Conservation (phyloP, 1,140 invertebrate species). For the Planococcus citri region DNA sequence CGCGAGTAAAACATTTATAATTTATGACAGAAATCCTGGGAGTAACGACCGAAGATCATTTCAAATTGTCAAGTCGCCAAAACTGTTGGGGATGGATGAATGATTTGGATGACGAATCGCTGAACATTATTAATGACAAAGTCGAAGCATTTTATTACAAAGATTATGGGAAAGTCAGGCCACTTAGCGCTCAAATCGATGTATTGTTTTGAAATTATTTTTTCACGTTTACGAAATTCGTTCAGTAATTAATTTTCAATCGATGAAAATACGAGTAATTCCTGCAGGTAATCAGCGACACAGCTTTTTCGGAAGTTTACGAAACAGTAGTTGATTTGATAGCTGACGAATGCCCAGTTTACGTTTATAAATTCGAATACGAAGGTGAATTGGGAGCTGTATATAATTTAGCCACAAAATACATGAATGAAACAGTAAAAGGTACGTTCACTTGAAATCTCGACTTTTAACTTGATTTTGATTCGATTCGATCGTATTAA, state of each 20-base stretch:
- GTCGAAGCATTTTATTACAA: background rate
- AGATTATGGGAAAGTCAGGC: too few species aligned
- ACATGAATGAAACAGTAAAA: background rate
- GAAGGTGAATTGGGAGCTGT: background rate
- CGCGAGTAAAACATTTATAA: too few species aligned
- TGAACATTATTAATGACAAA: background rate
- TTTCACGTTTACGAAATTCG: too few species aligned
- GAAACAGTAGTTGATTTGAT: background rate
- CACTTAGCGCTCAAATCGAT: too few species aligned
- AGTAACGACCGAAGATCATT: background rate
- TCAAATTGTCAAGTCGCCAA: background rate
- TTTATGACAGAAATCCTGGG: too few species aligned
- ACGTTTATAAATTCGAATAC: background rate
- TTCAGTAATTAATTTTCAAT: too few species aligned
- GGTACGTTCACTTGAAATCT: background rate
- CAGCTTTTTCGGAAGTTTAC: background rate
- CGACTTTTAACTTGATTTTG: background rate
- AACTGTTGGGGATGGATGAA: background rate
- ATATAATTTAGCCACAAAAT: too few species aligned
- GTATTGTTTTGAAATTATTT: too few species aligned
- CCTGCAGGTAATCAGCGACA: background rate
- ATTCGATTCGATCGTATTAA: background rate
- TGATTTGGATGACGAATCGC: background rate
- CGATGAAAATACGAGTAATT: too few species aligned
- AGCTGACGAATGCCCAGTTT: background rate